Evolutionary conservation across 2,888 invertebrate genomes (phyloP).

Genomic region (Polylopha cassiicola): DNA sequence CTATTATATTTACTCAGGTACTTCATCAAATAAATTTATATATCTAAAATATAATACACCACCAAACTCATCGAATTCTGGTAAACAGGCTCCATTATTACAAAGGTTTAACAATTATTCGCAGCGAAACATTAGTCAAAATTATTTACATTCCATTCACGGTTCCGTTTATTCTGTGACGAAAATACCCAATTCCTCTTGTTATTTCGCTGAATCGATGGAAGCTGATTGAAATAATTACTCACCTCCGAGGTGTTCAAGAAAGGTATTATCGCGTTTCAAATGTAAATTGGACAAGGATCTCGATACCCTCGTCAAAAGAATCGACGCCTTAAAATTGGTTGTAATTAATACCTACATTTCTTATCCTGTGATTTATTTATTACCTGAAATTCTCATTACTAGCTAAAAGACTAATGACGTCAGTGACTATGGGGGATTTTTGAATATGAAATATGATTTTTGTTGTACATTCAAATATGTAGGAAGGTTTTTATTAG

Average conservation of each 20-base stretch:
- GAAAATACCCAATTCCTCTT: constrained; percentile 7
- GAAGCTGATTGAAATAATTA: constrained; percentile 9
- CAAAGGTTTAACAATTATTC: constrained; percentile 20
- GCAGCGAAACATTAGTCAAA: constrained; percentile 14
- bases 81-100: constrained; percentile 10
- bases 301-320: background rate
- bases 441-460: no score
- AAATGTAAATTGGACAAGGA: background rate
- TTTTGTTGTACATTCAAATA: no score
- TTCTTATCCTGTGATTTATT: no score
- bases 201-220: constrained; percentile 7
- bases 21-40: no score
- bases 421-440: no score
- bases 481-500: no score
- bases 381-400: no score
- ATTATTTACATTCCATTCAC: constrained; percentile 20
- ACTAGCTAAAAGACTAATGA: no score
- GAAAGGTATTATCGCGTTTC: background rate
- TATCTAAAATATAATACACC: no score
- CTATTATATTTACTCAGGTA: no score
- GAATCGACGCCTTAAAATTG: no score
- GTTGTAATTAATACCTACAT: no score
- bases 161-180: constrained; percentile 14
- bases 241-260: constrained; percentile 1
- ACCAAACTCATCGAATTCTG: constrained; percentile 14